These are phyloP conservation scores for Prenolepis imparis DNA, from an alignment of 2,888 invertebrate species.

Conservation along the genomic window DNA sequence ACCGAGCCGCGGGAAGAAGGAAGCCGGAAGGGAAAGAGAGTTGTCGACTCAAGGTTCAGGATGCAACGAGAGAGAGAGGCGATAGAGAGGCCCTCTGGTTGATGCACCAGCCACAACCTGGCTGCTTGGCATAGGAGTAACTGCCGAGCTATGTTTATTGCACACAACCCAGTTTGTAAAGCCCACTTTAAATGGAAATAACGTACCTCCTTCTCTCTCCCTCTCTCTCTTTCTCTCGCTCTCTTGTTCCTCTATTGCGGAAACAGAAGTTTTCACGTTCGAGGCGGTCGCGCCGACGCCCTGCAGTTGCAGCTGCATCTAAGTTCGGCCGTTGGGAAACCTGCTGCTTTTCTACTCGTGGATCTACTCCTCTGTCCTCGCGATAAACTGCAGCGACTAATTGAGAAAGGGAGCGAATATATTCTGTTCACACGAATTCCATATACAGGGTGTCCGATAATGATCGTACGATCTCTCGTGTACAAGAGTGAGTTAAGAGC, in stretches of 20 bases:
- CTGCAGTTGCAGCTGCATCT: conserved; percentile 9
- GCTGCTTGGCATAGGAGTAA: conserved; percentile 47
- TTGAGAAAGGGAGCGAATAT: conserved; percentile 1
- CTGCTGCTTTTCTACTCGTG: conserved; percentile 17
- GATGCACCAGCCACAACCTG: conserved; percentile 50
- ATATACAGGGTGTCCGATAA: neutral
- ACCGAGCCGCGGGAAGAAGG: conserved; percentile 38
- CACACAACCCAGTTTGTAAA: conserved; percentile 65
- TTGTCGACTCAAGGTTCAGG: conserved; percentile 29
- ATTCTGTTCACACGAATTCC: neutral
- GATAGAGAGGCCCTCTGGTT: neutral
- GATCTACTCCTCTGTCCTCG: conserved; percentile 20
- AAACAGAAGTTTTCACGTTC: conserved; percentile 58
- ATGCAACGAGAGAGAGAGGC: conserved; percentile 8
- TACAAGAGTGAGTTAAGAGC: no score
- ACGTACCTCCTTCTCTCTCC: conserved; percentile 54
- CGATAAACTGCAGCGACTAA: conserved; percentile 40
- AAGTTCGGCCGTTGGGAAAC: conserved; percentile 39
- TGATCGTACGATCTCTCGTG: no score
- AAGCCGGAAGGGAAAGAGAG: conserved; percentile 29
- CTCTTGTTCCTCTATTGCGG: conserved; percentile 17
- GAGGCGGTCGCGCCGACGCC: conserved; percentile 9
- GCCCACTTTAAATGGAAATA: conserved; percentile 75
- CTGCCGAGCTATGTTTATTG: conserved; percentile 66
- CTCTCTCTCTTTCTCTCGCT: conserved; percentile 1